Percentiles rank a stretch among this genome's conserved stretches.
phyloP scores from a whole-genome alignment of 2,797 vertebrate species.

The Microtus californicus region DNA sequence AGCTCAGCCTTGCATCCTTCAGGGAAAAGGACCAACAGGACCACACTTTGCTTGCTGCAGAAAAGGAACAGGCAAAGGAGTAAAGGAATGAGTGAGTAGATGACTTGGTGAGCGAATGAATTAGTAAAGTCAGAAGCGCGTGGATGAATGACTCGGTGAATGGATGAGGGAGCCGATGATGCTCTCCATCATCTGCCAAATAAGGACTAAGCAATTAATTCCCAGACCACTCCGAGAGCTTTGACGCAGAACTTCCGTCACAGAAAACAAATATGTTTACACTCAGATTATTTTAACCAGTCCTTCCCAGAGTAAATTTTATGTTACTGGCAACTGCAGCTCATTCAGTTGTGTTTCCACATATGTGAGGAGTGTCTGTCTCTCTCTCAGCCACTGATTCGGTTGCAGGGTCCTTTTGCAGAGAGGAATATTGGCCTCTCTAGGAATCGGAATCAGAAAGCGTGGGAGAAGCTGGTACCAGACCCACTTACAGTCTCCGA shows the following conservation, averaged over 20 bases:
- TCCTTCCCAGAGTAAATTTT: neutral
- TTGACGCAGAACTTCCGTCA: neutral
- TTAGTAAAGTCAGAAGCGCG: neutral
- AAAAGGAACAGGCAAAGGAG: neutral
- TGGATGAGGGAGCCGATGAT: no score
- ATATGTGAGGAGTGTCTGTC: neutral
- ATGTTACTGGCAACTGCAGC: neutral
- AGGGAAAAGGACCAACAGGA: neutral
- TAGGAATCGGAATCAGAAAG: neutral
- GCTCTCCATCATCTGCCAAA: neutral
- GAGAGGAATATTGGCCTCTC: neutral
- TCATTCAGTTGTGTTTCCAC: no score
- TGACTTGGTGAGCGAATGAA: neutral
- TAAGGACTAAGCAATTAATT: rapidly evolving
- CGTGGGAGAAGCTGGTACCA: neutral
- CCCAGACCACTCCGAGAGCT: neutral
- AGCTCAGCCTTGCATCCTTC: neutral
- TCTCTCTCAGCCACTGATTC: neutral
- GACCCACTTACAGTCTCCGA: neutral
- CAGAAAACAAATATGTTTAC: neutral
- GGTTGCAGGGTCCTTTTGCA: neutral
- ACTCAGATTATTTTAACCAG: neutral
- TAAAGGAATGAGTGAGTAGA: no score
- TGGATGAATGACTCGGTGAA: neutral
- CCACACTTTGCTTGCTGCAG: neutral